A percentile compares a stretch with the other conserved stretches of the same genome.
phyloP scores from a whole-genome alignment of 2,113 vertebrate genomes.

The Phalacrocorax pelagicus region DNA sequence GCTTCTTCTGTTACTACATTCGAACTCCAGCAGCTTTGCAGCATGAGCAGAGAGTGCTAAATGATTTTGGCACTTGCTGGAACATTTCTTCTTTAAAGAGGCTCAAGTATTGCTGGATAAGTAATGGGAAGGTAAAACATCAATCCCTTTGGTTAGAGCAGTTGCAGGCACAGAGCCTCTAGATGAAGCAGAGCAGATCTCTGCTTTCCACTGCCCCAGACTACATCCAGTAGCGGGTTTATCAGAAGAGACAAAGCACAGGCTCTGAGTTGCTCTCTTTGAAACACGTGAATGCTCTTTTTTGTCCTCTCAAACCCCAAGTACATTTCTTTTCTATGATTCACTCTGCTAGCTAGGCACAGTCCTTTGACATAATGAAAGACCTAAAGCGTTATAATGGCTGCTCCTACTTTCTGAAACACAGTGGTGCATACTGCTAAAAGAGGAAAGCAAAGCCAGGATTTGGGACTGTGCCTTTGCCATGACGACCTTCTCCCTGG shows the following conservation, averaged over 20 bases:
- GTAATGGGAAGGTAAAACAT: background rate
- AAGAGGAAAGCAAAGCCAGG: background rate
- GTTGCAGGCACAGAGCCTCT: background rate
- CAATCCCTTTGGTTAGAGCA: background rate
- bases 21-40: background rate
- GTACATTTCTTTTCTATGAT: background rate
- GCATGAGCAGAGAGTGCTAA: background rate
- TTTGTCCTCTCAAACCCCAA: background rate
- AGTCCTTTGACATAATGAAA: background rate
- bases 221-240: background rate
- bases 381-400: background rate
- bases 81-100: background rate
- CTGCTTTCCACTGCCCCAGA: background rate
- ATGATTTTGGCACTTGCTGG: background rate
- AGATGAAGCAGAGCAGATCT: background rate
- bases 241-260: background rate
- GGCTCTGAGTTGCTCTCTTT: background rate
- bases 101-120: background rate
- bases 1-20: fast-evolving
- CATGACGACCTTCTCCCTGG: background rate
- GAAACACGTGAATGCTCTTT: background rate
- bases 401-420: background rate
- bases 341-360: background rate
- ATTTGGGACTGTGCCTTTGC: background rate
- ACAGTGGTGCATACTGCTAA: background rate